Base-by-base conservation (phyloP, 2,113 vertebrate genomes). In the Puffinus mauretanicus region DNA sequence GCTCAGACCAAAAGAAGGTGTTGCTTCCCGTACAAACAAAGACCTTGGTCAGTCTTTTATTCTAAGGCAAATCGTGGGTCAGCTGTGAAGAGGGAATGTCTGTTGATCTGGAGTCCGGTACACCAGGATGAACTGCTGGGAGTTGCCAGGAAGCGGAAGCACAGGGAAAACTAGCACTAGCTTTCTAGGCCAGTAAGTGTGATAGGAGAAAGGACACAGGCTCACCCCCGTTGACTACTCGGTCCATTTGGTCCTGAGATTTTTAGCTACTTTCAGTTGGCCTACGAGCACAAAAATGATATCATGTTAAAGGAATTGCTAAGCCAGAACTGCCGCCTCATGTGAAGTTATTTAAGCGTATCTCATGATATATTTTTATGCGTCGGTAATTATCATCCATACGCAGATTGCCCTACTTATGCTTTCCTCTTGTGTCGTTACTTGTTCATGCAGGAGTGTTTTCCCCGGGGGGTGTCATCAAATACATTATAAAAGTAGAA, bases 281-380 rank as follows among this genome's bases (percentile, higher is more conserved):
- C 61, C 47, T 44, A 24, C 30, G 52, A 92, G 47, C 44, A 52
- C 36, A 88, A 47, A 87, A 91, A 78, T 92, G n/a, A 47, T 85
- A 38, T 86, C 61, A 88, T 69, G 62, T 44, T 27, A 51, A 93
- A 95, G 87, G 90, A 92, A 92, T 90, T 88, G 55, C 79, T 67
- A 57, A 90, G 60, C 29, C 86, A 96, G 90, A 94, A 94, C 72
- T 93, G 65, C 82, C 2, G 4, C 40, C 83, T 93, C 94, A 69
- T 83, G 47, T 58, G 40, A 77, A 94, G 57, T 93, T 90, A 52
- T 78, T 94, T 66, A 94, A 81, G 80, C 6, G 0, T 87, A 78
- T 86, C 86, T 93, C 49, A 92, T 76, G 72, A 71, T 92, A 67
- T 81, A 76, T 93, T 96, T 96, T 95, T 84, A 78, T 84, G 65